Evolutionary conservation across 2,113 vertebrate genomes (phyloP).

Genomic region (Fregetta grallaria): DNA sequence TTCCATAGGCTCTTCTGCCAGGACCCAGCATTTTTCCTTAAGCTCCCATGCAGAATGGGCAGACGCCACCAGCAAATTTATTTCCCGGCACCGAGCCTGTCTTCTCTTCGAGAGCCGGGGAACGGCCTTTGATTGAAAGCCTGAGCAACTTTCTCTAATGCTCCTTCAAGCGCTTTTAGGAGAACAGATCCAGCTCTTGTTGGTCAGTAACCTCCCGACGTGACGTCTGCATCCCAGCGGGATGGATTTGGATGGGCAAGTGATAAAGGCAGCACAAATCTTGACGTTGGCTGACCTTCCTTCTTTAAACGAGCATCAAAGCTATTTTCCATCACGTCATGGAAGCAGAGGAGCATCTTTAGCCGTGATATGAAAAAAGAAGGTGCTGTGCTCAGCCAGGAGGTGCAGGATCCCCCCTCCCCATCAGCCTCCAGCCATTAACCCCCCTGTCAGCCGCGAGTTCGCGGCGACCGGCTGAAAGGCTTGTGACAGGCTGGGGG

Average conservation of each 20-base stretch:
- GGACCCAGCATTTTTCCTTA: neutral
- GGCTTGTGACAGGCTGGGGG: neutral
- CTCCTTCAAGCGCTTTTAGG: neutral
- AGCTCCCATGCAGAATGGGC: rapidly evolving
- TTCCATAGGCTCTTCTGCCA: neutral
- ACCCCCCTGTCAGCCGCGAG: rapidly evolving
- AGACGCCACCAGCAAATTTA: neutral
- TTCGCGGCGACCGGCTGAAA: rapidly evolving
- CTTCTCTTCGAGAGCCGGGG: neutral
- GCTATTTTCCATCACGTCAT: neutral
- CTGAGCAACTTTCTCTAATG: neutral
- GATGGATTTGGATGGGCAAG: neutral
- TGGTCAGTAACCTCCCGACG: rapidly evolving
- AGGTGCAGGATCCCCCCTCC: neutral
- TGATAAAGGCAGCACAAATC: neutral
- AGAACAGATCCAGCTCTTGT: neutral
- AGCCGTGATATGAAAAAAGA: rapidly evolving
- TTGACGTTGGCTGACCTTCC: neutral
- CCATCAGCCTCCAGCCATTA: neutral
- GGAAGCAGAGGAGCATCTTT: neutral
- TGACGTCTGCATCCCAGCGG: neutral
- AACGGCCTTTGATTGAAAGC: neutral
- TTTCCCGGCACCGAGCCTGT: neutral
- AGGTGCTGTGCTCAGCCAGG: neutral
- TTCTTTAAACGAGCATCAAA: neutral